Percentiles rank a stretch among this genome's conserved stretches.
Evolutionary conservation across 23 tunicate species (phyloP).

Genomic region (Oikopleura vanhoeffeni): DNA sequence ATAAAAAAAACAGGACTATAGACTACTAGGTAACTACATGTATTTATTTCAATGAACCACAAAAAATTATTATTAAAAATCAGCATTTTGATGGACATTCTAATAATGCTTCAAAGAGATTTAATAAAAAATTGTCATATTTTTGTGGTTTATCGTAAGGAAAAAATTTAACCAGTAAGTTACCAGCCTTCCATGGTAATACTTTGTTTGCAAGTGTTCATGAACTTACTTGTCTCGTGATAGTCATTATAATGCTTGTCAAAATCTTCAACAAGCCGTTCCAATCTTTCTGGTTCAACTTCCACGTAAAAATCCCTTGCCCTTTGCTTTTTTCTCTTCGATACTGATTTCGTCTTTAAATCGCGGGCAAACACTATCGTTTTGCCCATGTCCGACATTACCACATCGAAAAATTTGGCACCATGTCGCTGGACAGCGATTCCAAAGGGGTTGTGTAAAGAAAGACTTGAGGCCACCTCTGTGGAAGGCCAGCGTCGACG

Average conservation of each 20-base stretch:
- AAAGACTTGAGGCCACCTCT: not conserved
- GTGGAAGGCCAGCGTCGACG: not conserved
- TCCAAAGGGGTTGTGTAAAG: not conserved
- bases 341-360: not conserved
- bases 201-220: no score
- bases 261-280: not conserved
- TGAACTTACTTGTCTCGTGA: not conserved
- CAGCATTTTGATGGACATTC: no score
- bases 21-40: no score
- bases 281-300: not conserved
- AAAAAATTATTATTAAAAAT: no score
- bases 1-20: no score
- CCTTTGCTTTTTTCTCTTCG: not conserved
- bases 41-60: no score
- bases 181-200: no score
- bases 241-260: not conserved
- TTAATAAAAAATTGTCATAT: no score
- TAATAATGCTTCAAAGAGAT: no score
- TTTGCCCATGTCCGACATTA: not conserved
- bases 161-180: no score
- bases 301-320: not conserved
- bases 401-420: not conserved
- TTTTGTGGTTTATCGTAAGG: no score
- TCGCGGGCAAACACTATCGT: not conserved
- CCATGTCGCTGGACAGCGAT: no score